Evolutionary conservation across 2,113 vertebrate species (phyloP).

Genomic region (Labrus mixtus): DNA sequence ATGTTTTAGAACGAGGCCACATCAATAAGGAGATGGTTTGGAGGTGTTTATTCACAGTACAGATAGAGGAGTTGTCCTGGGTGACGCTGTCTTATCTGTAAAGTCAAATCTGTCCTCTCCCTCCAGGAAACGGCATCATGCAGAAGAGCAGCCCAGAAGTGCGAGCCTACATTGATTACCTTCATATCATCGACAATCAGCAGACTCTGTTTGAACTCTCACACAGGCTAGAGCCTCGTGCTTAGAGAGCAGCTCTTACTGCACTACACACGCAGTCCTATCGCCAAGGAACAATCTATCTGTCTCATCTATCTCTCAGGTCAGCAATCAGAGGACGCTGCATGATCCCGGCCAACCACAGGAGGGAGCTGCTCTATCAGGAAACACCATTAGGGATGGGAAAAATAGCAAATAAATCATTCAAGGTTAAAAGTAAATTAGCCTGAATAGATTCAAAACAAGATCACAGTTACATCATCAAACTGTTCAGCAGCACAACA

Average conservation of each 20-base stretch:
- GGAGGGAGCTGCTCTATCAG: slow-evolving; percentile 62
- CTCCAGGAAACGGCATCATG: slow-evolving; percentile 87
- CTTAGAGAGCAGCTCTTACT: slow-evolving; percentile 69
- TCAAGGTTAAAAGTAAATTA: background rate
- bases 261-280: slow-evolving; percentile 7
- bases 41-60: background rate
- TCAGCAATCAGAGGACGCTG: slow-evolving; percentile 35
- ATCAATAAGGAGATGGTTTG: background rate
- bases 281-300: slow-evolving; percentile 47
- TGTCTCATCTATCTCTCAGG: slow-evolving; percentile 60
- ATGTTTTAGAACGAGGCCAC: background rate
- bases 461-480: background rate
- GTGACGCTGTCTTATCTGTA: background rate
- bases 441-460: background rate
- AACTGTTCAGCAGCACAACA: background rate
- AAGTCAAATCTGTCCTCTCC: background rate
- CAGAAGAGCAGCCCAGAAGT: slow-evolving; percentile 93
- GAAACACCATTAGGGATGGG: slow-evolving; percentile 25
- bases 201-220: slow-evolving; percentile 97
- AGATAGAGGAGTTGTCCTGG: background rate
- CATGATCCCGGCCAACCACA: slow-evolving; percentile 38
- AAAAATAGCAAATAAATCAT: slow-evolving; percentile 21
- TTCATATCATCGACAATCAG: slow-evolving; percentile 97
- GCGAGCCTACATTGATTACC: slow-evolving; percentile 88
- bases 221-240: slow-evolving; percentile 93